Conservation (phyloP, 1,140 invertebrate genomes). For the Aphelenchoides avenae region DNA sequence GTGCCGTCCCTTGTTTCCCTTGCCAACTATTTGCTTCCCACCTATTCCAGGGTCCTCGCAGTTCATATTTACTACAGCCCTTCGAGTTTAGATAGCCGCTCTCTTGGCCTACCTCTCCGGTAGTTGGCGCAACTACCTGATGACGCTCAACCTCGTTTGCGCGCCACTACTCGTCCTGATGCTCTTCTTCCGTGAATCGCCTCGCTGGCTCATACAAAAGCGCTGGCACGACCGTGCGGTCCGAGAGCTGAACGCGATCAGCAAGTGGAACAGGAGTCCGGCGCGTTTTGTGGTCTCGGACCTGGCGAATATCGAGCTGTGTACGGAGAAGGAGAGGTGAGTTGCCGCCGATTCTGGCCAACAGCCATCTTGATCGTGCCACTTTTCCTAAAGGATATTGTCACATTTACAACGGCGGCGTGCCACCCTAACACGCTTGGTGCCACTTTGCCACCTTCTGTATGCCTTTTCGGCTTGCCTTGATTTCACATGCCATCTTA, state of each 20-base stretch:
- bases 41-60: too few relatives aligned
- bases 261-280: slow-evolving; percentile 27
- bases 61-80: too few relatives aligned
- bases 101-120: slow-evolving; percentile 33
- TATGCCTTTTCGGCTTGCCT: too few relatives aligned
- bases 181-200: slow-evolving; percentile 48
- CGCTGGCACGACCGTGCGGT: slow-evolving; percentile 37
- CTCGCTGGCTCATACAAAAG: slow-evolving; percentile 44
- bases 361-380: too few relatives aligned
- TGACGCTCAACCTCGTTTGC: slow-evolving; percentile 35
- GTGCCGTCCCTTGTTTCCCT: too few relatives aligned
- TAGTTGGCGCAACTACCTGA: slow-evolving; percentile 37
- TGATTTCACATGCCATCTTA: too few relatives aligned
- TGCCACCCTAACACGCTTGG: too few relatives aligned
- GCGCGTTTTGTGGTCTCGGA: slow-evolving; percentile 21
- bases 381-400: too few relatives aligned
- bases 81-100: slow-evolving; percentile 36
- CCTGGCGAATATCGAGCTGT: slow-evolving; percentile 33
- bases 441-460: too few relatives aligned
- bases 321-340: slow-evolving; percentile 25
- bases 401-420: too few relatives aligned
- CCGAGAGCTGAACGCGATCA: slow-evolving; percentile 35
- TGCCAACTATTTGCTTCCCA: too few relatives aligned
- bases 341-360: too few relatives aligned
- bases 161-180: slow-evolving; percentile 40